Percentiles rank a stretch among this genome's conserved stretches.
These are phyloP conservation scores for Artemia sp. DNA, from an alignment of 2,888 invertebrate species.

Conservation along the genomic window DNA sequence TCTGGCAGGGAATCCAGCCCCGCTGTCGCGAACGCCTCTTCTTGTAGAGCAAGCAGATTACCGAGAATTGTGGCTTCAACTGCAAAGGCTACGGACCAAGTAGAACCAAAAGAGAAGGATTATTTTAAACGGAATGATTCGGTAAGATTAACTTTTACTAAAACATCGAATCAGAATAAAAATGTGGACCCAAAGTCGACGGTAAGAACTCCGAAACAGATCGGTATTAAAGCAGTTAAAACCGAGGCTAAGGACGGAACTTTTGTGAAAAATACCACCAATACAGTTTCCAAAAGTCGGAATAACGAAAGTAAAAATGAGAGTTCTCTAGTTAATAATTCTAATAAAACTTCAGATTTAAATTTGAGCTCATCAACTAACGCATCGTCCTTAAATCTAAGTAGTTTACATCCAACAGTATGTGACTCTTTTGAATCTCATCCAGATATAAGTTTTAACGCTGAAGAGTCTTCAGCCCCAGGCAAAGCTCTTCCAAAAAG, in stretches of 20 bases:
- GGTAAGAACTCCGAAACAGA: too few species aligned
- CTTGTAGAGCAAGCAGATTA: neutral
- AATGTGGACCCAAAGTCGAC: too few species aligned
- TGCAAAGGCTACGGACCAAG: neutral
- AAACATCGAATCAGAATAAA: neutral
- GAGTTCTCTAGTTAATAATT: neutral
- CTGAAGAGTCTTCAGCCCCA: neutral
- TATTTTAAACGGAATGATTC: neutral
- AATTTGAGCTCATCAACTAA: neutral
- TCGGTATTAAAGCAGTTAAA: too few species aligned
- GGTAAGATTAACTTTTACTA: conserved; percentile 2
- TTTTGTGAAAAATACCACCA: too few species aligned
- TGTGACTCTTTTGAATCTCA: conserved; percentile 6
- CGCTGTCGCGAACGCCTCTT: neutral
- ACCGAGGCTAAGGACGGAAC: too few species aligned
- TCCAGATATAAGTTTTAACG: conserved; percentile 3
- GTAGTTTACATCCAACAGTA: neutral
- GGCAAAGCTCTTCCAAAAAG: neutral
- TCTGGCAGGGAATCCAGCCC: neutral
- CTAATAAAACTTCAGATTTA: neutral
- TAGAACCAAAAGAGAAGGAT: neutral
- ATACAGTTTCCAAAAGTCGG: too few species aligned
- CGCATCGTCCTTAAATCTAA: conserved; percentile 3
- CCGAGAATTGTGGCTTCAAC: neutral
- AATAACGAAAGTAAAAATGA: too few species aligned